Evolutionary conservation across 2,797 vertebrate species (phyloP).

Genomic region (Geotria australis): DNA sequence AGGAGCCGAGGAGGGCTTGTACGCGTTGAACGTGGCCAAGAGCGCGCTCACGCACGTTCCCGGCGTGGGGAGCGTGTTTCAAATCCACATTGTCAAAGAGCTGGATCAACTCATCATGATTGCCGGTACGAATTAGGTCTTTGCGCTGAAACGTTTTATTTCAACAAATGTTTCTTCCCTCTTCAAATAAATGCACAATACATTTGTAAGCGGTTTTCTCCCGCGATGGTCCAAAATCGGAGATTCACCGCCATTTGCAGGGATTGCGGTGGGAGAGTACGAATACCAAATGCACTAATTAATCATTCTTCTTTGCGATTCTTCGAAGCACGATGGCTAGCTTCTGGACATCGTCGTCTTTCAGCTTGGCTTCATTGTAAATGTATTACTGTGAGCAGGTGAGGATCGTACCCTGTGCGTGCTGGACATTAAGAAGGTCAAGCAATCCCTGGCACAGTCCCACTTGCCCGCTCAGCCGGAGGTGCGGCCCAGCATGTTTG

Average conservation of each 20-base stretch:
- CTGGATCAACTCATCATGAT: constrained; percentile 93
- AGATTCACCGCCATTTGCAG: too few species aligned
- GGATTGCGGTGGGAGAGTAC: too few species aligned
- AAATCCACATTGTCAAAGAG: constrained; percentile 88
- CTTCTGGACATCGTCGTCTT: too few species aligned
- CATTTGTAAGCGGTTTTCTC: too few species aligned
- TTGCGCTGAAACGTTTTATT: too few species aligned
- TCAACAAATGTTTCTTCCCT: too few species aligned
- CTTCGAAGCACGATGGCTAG: too few species aligned
- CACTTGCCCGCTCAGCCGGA: constrained; percentile 78
- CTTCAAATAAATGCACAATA: too few species aligned
- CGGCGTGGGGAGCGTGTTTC: constrained; percentile 77
- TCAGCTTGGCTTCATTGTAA: too few species aligned
- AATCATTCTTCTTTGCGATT: too few species aligned
- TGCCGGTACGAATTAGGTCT: constrained; percentile 25
- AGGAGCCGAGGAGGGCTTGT: constrained; percentile 88
- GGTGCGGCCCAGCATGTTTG: constrained; percentile 51
- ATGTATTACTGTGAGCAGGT: constrained; percentile 14
- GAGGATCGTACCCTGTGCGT: constrained; percentile 75
- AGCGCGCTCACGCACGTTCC: constrained; percentile 85
- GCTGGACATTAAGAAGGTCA: constrained; percentile 79
- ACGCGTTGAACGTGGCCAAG: constrained; percentile 84
- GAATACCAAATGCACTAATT: too few species aligned
- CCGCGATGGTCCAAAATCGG: too few species aligned
- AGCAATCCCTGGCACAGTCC: constrained; percentile 71